Percentiles rank a stretch among this genome's conserved stretches.
Evolutionary conservation across 2,113 vertebrate genomes (phyloP).

Genomic region (Heloderma charlesbogerti): DNA sequence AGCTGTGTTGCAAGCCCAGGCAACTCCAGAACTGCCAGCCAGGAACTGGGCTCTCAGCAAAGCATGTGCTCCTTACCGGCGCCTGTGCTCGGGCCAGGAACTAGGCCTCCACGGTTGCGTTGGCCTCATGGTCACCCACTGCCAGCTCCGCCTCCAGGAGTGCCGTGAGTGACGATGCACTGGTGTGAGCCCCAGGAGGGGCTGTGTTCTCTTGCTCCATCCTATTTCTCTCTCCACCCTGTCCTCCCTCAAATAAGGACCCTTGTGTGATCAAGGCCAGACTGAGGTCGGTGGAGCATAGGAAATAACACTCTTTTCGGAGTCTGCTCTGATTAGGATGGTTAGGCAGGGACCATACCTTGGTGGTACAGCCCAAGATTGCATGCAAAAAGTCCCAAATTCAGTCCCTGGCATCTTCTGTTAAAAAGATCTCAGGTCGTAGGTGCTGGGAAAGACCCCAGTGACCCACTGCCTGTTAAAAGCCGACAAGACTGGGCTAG

Average conservation of each 20-base stretch:
- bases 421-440: background rate
- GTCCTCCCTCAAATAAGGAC: background rate
- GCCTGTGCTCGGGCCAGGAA: conserved; percentile 70
- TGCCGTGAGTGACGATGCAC: conserved; percentile 67
- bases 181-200: accelerated
- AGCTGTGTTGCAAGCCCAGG: conserved; percentile 78
- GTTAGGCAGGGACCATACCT: background rate
- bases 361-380: too few relatives aligned
- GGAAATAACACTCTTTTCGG: background rate
- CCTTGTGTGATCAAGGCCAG: background rate
- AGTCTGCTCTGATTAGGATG: background rate
- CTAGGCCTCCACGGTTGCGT: background rate
- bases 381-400: background rate
- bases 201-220: too few relatives aligned
- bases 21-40: conserved; percentile 75
- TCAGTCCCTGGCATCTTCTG: background rate
- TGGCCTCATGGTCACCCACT: conserved; percentile 49
- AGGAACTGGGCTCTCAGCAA: conserved; percentile 87
- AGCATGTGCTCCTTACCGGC: conserved; percentile 85
- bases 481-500: background rate
- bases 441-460: background rate
- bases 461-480: too few relatives aligned
- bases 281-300: background rate
- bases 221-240: background rate
- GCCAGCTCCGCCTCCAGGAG: conserved; percentile 69